Conservation (phyloP, 2,888 invertebrate species). For the Cybosia mesomella region DNA sequence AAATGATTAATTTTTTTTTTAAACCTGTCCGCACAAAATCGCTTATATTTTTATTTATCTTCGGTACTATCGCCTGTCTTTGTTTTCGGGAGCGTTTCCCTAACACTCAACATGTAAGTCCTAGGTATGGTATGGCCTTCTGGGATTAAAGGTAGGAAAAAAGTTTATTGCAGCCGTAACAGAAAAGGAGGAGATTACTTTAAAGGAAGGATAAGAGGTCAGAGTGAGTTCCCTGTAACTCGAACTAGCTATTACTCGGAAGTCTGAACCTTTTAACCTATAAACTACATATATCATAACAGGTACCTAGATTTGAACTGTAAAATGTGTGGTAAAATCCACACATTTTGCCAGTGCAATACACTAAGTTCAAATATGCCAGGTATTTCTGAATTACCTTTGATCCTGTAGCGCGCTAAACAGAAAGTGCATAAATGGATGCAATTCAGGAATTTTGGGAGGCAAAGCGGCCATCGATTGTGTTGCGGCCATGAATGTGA, state of each 20-base stretch:
- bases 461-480: slow-evolving; percentile 25
- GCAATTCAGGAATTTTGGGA: slow-evolving; percentile 25
- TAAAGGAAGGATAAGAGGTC: not conserved
- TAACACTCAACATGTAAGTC: too few relatives aligned
- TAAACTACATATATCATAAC: not conserved
- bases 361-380: slow-evolving; percentile 39
- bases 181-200: too few relatives aligned
- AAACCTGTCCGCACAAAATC: too few relatives aligned
- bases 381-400: slow-evolving; percentile 39
- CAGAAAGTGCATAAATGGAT: slow-evolving; percentile 33
- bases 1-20: too few relatives aligned
- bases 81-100: too few relatives aligned
- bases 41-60: too few relatives aligned
- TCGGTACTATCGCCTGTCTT: too few relatives aligned
- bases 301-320: not conserved
- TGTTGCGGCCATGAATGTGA: slow-evolving; percentile 25
- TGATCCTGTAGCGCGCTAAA: slow-evolving; percentile 40
- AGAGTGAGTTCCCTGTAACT: not conserved
- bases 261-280: not conserved
- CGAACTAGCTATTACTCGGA: not conserved
- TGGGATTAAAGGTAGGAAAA: too few relatives aligned
- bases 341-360: slow-evolving; percentile 36
- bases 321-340: slow-evolving; percentile 28
- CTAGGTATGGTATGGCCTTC: too few relatives aligned
- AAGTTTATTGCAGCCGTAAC: too few relatives aligned